Base-by-base conservation (phyloP, 2,113 vertebrate species). In the Prochilodus magdalenae region DNA sequence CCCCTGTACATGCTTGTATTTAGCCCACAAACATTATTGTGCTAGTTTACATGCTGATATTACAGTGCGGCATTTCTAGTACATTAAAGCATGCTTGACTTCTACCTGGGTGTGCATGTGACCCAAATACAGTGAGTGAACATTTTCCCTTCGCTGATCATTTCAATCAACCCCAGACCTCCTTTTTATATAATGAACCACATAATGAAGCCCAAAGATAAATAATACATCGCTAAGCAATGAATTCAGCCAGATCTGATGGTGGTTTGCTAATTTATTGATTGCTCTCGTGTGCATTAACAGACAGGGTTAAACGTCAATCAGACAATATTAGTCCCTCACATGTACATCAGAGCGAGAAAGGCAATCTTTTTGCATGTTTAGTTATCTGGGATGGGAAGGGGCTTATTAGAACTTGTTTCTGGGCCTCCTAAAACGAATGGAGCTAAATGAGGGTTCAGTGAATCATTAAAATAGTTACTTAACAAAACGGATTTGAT, bases 251-350 rank as follows among this genome's bases (percentile, higher is more conserved):
- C 86, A 85, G 91, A 90, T 92, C 91, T 89, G 90, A 90, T 89
- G 89, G 83, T 8, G 83, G 82, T 84, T 91, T 89, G 74, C 90
- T 92, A 84, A 94, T 94, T 93, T 93, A 94, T 94, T 94, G 92
- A 93, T 94, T 71, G 86, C 44, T 77, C 75, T 73, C n/a, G 84
- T 84, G 85, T 84, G 29, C 85, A 85, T 75, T 47, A 91, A 88
- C 89, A 81, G 89, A 93, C 83, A 72, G 89, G 92, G 91, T 92
- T 94, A 92, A 94, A 91, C 89, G 91, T 93, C 92, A 93, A 91
- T 93, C 91, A 91, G 84, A 91, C 75, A 88, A 90, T 91, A 89
- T 89, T 88, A 78, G 91, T 86, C 59, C 29, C 86, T 75, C 77
- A 86, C 69, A 81, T 60, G 78, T 29, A 88, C 89, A 89, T 92